These are phyloP conservation scores for Silvanus unidentatus DNA, from an alignment of 2,888 invertebrate genomes.

Conservation along the genomic window DNA sequence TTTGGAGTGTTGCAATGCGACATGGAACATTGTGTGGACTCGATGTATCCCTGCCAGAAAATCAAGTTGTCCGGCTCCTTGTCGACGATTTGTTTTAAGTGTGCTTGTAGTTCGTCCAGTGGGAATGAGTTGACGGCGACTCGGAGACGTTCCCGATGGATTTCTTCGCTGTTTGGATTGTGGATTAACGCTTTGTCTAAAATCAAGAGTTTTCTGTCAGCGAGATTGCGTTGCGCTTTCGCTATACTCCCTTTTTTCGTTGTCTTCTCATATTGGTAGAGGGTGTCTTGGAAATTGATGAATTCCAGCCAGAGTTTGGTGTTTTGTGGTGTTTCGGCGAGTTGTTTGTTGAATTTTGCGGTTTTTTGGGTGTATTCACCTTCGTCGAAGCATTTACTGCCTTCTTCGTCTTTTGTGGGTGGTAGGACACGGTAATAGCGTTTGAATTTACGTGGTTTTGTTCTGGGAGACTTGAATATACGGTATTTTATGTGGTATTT, in stretches of 20 bases:
- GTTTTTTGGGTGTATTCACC: conserved; percentile 49
- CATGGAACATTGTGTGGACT: conserved; percentile 53
- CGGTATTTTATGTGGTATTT: conserved; percentile 44
- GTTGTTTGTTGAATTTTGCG: conserved; percentile 50
- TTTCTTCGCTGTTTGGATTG: conserved; percentile 50
- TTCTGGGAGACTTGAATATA: conserved; percentile 16
- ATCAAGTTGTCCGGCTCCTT: conserved; percentile 48
- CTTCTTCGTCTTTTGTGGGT: conserved; percentile 19
- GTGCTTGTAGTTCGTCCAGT: conserved; percentile 53
- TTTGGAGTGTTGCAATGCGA: conserved; percentile 56
- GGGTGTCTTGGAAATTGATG: conserved; percentile 52
- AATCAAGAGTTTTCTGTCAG: conserved; percentile 57
- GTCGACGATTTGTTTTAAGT: conserved; percentile 46
- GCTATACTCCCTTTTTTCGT: conserved; percentile 43
- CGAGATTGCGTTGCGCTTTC: conserved; percentile 43
- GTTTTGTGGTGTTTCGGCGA: conserved; percentile 50
- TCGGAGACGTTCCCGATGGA: conserved; percentile 49
- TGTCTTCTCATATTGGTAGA: conserved; percentile 46
- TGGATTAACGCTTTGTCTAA: conserved; percentile 55
- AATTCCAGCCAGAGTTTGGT: conserved; percentile 57
- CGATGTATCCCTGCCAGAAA: conserved; percentile 52
- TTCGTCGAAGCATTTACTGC: conserved; percentile 39
- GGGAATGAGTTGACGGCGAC: conserved; percentile 52
- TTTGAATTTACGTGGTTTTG: conserved; percentile 31
- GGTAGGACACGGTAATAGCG: conserved; percentile 33